Percentiles rank a stretch among this genome's conserved stretches.
Conservation (phyloP, 2,113 vertebrate species). For the Castor canadensis region DNA sequence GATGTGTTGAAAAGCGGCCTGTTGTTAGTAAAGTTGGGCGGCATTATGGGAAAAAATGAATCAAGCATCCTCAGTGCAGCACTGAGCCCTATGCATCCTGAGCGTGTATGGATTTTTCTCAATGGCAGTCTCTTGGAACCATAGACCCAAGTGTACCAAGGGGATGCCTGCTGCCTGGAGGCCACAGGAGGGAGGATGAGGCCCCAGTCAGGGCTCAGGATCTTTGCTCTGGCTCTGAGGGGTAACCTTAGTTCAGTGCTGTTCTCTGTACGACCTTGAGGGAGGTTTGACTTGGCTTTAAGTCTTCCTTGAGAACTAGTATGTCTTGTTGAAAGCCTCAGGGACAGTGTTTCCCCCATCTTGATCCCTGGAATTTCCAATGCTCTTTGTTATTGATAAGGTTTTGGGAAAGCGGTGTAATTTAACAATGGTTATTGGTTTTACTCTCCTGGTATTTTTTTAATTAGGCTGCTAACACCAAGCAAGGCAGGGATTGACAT, state of each 20-base stretch:
- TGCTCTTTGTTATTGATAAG: conserved; percentile 45
- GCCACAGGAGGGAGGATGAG: background rate
- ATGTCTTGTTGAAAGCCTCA: background rate
- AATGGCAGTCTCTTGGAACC: too few relatives aligned
- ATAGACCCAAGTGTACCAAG: too few relatives aligned
- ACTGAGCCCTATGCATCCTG: too few relatives aligned
- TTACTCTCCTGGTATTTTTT: conserved; percentile 46
- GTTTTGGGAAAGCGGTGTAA: conserved; percentile 43
- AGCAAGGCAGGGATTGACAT: conserved; percentile 34
- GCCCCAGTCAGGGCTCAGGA: background rate
- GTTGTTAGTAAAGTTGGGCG: too few relatives aligned
- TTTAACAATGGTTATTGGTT: conserved; percentile 59
- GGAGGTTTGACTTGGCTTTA: background rate
- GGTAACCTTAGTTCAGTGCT: background rate
- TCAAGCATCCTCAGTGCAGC: too few relatives aligned
- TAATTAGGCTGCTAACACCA: conserved; percentile 36
- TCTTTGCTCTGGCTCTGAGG: background rate
- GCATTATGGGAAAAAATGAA: too few relatives aligned
- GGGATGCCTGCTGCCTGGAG: background rate
- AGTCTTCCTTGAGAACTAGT: background rate
- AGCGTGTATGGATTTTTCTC: too few relatives aligned
- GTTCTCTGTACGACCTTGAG: background rate
- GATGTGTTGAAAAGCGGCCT: too few relatives aligned
- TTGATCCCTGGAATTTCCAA: conserved; percentile 1
- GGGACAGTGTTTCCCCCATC: background rate